phyloP scores from a whole-genome alignment of 2,888 invertebrate genomes.

The Pogonocherus hispidulus region DNA sequence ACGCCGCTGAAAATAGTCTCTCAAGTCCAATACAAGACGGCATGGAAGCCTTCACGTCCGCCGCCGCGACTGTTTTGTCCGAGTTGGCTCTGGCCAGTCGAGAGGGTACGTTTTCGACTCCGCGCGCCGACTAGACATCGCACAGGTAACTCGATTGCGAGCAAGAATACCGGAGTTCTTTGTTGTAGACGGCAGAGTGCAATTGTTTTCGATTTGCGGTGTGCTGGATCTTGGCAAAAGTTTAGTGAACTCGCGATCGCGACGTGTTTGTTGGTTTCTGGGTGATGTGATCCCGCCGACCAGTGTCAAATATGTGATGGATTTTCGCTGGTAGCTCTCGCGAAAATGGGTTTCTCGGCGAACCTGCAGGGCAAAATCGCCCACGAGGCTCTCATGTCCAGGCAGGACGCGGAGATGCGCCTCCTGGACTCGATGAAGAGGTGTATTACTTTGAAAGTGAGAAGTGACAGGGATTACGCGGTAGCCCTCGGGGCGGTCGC shows the following conservation, averaged over 20 bases:
- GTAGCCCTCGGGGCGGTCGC: slow-evolving; percentile 85
- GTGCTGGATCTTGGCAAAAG: neutral
- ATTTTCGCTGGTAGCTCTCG: neutral
- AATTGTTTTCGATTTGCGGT: neutral
- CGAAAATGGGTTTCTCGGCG: slow-evolving; percentile 85
- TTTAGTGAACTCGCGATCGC: slow-evolving; percentile 28
- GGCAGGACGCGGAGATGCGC: slow-evolving; percentile 93
- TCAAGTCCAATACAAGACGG: slow-evolving; percentile 15
- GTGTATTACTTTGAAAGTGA: slow-evolving; percentile 88
- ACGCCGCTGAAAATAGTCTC: slow-evolving; percentile 20
- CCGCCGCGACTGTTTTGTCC: slow-evolving; percentile 21
- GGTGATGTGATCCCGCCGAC: neutral
- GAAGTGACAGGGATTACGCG: slow-evolving; percentile 94
- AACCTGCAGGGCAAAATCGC: slow-evolving; percentile 89
- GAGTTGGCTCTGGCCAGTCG: slow-evolving; percentile 29
- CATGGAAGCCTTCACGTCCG: slow-evolving; percentile 14
- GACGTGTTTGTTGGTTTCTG: slow-evolving; percentile 7
- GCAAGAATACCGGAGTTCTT: slow-evolving; percentile 32
- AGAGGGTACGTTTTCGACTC: slow-evolving; percentile 32
- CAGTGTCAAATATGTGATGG: slow-evolving; percentile 22
- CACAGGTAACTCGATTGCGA: slow-evolving; percentile 17
- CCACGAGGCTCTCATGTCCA: slow-evolving; percentile 90
- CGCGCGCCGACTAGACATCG: slow-evolving; percentile 16
- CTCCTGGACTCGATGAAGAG: slow-evolving; percentile 93
- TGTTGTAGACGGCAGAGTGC: slow-evolving; percentile 10